These are phyloP conservation scores for Penaeus vannamei DNA, from an alignment of 1,140 invertebrate genomes.

Conservation along the genomic window DNA sequence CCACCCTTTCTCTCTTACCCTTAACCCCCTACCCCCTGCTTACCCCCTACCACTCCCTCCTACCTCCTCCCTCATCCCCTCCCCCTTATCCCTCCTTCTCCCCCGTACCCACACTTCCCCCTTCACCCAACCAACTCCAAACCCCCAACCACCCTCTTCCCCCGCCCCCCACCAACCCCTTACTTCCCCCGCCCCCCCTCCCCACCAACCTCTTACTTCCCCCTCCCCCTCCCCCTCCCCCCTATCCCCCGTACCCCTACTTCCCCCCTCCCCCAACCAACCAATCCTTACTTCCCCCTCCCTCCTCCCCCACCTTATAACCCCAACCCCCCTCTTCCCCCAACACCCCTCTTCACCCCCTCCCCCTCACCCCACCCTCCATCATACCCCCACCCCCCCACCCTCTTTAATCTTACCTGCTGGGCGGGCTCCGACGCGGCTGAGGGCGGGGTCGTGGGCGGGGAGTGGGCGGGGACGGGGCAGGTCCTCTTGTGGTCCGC, in stretches of 20 bases:
- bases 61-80: no score
- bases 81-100: no score
- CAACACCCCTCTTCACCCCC: neutral
- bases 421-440: slow-evolving; percentile 54
- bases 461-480: neutral
- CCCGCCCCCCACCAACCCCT: neutral
- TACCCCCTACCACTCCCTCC: no score
- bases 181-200: neutral
- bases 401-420: slow-evolving; percentile 37
- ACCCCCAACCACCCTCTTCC: neutral
- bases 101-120: no score
- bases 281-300: no score
- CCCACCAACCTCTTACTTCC: neutral
- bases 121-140: neutral
- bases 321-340: neutral
- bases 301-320: neutral
- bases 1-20: no score
- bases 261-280: no score
- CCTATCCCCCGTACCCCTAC: no score
- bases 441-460: slow-evolving; percentile 39
- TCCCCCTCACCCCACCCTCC: neutral
- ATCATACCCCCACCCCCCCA: no score
- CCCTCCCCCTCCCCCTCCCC: neutral
- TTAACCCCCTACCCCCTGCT: no score
- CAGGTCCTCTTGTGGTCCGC: neutral